These are phyloP conservation scores for Endomychus coccineus DNA, from an alignment of 2,888 invertebrate genomes.

Conservation along the genomic window DNA sequence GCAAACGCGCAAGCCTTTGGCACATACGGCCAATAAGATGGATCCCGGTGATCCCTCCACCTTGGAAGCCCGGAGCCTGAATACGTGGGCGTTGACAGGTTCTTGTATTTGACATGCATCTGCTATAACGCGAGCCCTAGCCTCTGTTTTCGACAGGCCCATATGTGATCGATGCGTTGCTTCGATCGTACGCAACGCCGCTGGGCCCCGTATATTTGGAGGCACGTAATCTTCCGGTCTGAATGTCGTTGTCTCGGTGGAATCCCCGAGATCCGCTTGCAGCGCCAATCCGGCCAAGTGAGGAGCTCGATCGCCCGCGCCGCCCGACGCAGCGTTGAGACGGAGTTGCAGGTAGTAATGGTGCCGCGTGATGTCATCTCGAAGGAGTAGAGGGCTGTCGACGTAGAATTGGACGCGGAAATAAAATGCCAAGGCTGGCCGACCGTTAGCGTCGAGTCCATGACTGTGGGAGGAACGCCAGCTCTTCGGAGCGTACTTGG, in stretches of 20 bases:
- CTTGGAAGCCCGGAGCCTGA: slow-evolving; percentile 68
- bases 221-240: slow-evolving; percentile 83
- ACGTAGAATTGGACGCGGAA: slow-evolving; percentile 91
- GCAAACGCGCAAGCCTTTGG: slow-evolving; percentile 84
- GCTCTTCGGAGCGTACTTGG: slow-evolving; percentile 93
- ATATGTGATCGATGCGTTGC: slow-evolving; percentile 74
- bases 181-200: slow-evolving; percentile 54
- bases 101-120: slow-evolving; percentile 79
- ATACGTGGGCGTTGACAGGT: slow-evolving; percentile 81
- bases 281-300: slow-evolving; percentile 75
- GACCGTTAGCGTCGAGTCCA: slow-evolving; percentile 84
- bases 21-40: slow-evolving; percentile 85
- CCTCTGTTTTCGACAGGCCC: slow-evolving; percentile 70
- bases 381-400: slow-evolving; percentile 81
- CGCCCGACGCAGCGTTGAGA: slow-evolving; percentile 70
- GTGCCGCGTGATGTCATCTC: slow-evolving; percentile 86
- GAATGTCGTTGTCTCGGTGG: slow-evolving; percentile 57
- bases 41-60: slow-evolving; percentile 68
- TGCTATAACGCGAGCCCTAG: slow-evolving; percentile 80
- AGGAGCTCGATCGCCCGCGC: slow-evolving; percentile 59
- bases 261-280: slow-evolving; percentile 89
- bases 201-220: slow-evolving; percentile 51
- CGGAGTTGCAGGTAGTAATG: slow-evolving; percentile 93
- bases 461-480: slow-evolving; percentile 92
- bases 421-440: slow-evolving; percentile 81